Conservation (phyloP, 1,140 invertebrate species). For the Pectinophora gossypiella region DNA sequence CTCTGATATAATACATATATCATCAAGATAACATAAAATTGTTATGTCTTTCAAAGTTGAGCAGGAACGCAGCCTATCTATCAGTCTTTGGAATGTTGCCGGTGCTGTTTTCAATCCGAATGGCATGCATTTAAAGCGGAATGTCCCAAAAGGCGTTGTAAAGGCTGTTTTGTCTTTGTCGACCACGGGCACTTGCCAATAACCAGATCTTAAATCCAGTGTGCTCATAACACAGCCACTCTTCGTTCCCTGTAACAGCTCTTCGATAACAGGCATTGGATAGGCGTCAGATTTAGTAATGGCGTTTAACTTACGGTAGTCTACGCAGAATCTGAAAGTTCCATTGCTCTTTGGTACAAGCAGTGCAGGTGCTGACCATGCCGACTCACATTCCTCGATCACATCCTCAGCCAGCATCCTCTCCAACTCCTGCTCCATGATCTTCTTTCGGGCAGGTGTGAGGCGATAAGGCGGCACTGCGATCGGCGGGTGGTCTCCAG, state of each 20-base stretch:
- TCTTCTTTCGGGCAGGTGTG: slow-evolving; percentile 10
- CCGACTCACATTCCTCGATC: slow-evolving; percentile 46
- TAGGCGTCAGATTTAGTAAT: slow-evolving; percentile 44
- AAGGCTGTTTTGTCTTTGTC: slow-evolving; percentile 63
- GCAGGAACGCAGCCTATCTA: slow-evolving; percentile 23
- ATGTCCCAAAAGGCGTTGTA: slow-evolving; percentile 31
- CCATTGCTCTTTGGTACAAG: slow-evolving; percentile 61
- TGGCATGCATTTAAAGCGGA: slow-evolving; percentile 36
- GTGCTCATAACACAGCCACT: slow-evolving; percentile 10
- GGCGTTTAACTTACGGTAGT: slow-evolving; percentile 51
- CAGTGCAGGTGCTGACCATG: slow-evolving; percentile 69
- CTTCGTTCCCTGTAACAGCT: slow-evolving; percentile 54
- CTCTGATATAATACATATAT: slow-evolving; percentile 11
- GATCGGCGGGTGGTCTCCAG: slow-evolving; percentile 17
- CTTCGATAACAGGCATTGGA: slow-evolving; percentile 71
- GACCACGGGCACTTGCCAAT: slow-evolving; percentile 49
- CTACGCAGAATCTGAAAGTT: slow-evolving; percentile 29
- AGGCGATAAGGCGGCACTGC: slow-evolving; percentile 20
- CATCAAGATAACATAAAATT: too few relatives aligned
- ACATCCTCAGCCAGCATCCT: slow-evolving; percentile 34
- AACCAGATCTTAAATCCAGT: slow-evolving; percentile 61
- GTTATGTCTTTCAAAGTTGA: slow-evolving; percentile 10
- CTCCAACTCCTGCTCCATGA: slow-evolving; percentile 10
- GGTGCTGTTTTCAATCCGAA: slow-evolving; percentile 40
- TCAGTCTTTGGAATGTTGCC: slow-evolving; percentile 48